Evolutionary conservation across 2,888 invertebrate species (phyloP).

Genomic region (Prenolepis imparis): DNA sequence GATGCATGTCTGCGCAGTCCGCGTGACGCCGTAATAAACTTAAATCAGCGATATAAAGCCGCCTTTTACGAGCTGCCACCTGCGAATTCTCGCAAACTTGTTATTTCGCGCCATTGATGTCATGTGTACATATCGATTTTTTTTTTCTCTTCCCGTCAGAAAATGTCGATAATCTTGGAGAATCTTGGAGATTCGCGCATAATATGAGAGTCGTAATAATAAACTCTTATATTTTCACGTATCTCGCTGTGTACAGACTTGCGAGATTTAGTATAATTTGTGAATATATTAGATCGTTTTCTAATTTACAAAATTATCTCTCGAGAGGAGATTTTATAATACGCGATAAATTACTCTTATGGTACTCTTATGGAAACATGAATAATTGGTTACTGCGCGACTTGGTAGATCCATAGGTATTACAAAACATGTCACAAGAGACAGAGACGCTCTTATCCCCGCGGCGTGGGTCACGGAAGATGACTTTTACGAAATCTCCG

Average conservation of each 20-base stretch:
- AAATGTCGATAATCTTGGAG: not conserved
- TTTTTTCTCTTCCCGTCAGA: not conserved
- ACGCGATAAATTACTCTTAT: conserved; percentile 34
- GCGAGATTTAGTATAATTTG: not conserved
- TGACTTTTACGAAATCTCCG: conserved; percentile 65
- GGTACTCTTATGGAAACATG: conserved; percentile 27
- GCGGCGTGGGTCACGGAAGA: conserved; percentile 49
- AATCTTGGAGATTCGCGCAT: conserved; percentile 1
- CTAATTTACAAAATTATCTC: conserved; percentile 4
- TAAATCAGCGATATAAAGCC: conserved; percentile 32
- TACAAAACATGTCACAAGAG: conserved; percentile 55
- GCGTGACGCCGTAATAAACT: conserved; percentile 38
- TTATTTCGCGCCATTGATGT: conserved; percentile 1
- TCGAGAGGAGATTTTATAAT: not conserved
- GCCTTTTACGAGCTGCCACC: conserved; percentile 22
- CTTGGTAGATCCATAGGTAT: conserved; percentile 15
- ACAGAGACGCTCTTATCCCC: conserved; percentile 9
- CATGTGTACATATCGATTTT: not conserved
- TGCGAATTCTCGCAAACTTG: conserved; percentile 2
- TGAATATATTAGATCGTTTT: conserved; percentile 2
- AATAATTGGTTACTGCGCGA: conserved; percentile 37
- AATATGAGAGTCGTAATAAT: not conserved
- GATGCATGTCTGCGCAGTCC: not conserved
- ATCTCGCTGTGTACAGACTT: not conserved
- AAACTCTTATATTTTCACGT: not conserved